Evolutionary conservation across 2,113 vertebrate genomes (phyloP).

Genomic region (Muntiacus muntjak): DNA sequence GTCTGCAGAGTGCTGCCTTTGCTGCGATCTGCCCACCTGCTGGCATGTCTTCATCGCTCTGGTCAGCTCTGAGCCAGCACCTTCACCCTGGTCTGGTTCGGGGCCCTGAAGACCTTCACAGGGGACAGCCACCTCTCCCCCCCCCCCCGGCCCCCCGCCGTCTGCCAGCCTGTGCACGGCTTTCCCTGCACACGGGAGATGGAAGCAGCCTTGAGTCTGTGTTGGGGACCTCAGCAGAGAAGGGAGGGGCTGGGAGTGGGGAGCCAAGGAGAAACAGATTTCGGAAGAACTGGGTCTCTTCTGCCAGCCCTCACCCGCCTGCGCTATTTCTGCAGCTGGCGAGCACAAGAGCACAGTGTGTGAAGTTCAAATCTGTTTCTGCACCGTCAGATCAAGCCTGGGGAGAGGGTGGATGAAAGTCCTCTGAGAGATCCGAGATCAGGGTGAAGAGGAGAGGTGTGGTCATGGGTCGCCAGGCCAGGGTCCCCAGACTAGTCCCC

Average conservation of each 20-base stretch:
- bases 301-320: neutral
- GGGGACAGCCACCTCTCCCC: neutral
- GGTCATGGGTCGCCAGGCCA: neutral
- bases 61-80: neutral
- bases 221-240: neutral
- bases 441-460: neutral
- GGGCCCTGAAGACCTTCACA: neutral
- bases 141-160: fast-evolving
- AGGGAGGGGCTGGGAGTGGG: neutral
- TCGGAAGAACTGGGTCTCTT: neutral
- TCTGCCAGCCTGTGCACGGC: neutral
- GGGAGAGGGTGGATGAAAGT: neutral
- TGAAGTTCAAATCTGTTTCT: neutral
- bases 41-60: neutral
- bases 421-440: neutral
- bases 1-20: neutral
- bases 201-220: fast-evolving
- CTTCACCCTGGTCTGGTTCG: neutral
- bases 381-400: neutral
- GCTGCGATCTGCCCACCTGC: neutral
- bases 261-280: neutral
- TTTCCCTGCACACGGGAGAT: fast-evolving
- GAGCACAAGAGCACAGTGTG: neutral
- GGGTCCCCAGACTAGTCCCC: neutral
- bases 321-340: neutral